Conservation (phyloP, 2,113 vertebrate species). For the Saccopteryx bilineata region DNA sequence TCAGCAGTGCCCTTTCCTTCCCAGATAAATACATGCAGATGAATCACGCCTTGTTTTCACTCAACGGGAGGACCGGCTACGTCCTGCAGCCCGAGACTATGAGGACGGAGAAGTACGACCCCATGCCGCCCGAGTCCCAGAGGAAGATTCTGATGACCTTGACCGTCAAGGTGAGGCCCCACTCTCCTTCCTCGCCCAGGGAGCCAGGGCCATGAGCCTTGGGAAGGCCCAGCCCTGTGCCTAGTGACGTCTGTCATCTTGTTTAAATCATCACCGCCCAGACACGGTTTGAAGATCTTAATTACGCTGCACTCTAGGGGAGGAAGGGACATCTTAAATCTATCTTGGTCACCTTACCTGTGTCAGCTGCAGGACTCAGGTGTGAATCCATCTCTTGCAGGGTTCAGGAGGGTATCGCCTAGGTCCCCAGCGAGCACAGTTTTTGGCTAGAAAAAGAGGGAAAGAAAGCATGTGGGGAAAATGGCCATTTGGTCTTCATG, state of each 20-base stretch:
- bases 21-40: conserved; percentile 97
- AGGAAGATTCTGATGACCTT: conserved; percentile 90
- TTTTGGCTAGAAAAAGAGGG: not conserved
- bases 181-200: not conserved
- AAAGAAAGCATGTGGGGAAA: not conserved
- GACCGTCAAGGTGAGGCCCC: conserved; percentile 88
- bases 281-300: not conserved
- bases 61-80: conserved; percentile 94
- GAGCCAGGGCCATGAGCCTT: not conserved
- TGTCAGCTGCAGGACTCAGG: accelerated
- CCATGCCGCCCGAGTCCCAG: conserved; percentile 87
- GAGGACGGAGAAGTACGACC: conserved; percentile 93
- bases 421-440: not conserved
- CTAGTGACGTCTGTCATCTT: accelerated
- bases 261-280: not conserved
- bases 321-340: too few species aligned
- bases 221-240: not conserved
- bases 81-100: conserved; percentile 97
- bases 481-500: not conserved
- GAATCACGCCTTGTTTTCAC: conserved; percentile 95
- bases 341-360: not conserved
- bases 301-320: accelerated
- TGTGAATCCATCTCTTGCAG: not conserved
- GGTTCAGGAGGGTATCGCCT: not conserved
- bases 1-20: conserved; percentile 60